These are phyloP conservation scores for Tetraodon nigroviridis DNA, from an alignment of 2,113 vertebrate species.

Conservation along the genomic window DNA sequence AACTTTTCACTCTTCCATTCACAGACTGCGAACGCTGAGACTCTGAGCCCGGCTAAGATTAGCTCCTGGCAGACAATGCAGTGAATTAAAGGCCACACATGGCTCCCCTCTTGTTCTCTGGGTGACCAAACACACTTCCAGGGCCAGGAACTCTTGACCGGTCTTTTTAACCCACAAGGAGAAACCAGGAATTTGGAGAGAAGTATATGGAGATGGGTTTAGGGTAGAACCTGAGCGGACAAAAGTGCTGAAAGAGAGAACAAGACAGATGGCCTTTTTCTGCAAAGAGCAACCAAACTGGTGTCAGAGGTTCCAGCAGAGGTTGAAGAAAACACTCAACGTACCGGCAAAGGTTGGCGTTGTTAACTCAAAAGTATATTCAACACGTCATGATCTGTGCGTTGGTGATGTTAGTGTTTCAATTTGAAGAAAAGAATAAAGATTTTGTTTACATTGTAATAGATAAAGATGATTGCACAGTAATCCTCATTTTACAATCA, in stretches of 20 bases:
- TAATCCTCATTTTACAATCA: too few relatives aligned
- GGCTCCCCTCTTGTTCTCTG: conserved; percentile 71
- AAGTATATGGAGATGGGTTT: conserved; percentile 58
- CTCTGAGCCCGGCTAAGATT: conserved; percentile 76
- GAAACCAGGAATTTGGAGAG: conserved; percentile 44
- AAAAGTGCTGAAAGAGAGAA: conserved; percentile 59
- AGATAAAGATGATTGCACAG: too few relatives aligned
- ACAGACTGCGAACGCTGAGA: conserved; percentile 61
- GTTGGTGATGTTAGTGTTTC: neutral
- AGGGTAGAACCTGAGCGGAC: conserved; percentile 55
- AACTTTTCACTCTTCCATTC: conserved; percentile 75
- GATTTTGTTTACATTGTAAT: too few relatives aligned
- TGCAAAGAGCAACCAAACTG: conserved; percentile 48
- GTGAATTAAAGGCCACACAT: conserved; percentile 76
- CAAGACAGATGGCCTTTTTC: conserved; percentile 57
- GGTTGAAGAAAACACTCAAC: conserved; percentile 16
- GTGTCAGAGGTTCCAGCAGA: conserved; percentile 43
- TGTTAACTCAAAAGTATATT: neutral
- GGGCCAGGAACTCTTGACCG: conserved; percentile 72
- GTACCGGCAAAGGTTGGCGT: conserved; percentile 4
- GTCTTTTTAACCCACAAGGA: conserved; percentile 57
- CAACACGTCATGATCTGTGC: neutral
- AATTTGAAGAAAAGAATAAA: neutral
- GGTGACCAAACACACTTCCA: conserved; percentile 75
- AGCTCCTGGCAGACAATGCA: conserved; percentile 76